phyloP scores from a whole-genome alignment of 1,140 invertebrate genomes.

The Eupristina koningsbergeri region DNA sequence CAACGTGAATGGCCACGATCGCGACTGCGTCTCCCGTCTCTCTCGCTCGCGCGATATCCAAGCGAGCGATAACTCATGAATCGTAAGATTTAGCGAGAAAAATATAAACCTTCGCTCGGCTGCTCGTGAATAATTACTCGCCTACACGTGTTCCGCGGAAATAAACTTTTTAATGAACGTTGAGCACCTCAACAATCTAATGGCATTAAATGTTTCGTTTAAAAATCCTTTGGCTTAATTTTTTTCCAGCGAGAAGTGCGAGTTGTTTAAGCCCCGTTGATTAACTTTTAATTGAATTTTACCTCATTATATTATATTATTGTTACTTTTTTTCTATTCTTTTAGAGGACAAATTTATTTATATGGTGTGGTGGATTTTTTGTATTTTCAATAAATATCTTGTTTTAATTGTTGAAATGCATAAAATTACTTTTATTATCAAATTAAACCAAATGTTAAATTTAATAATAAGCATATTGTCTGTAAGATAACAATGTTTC shows the following conservation, averaged over 20 bases:
- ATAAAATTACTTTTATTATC: too few species aligned
- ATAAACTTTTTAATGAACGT: neutral
- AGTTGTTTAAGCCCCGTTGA: neutral
- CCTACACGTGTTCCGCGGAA: neutral
- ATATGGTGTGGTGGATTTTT: too few species aligned
- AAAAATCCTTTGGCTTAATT: neutral
- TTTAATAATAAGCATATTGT: too few species aligned
- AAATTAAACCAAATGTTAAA: too few species aligned
- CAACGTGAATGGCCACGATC: conserved; percentile 6
- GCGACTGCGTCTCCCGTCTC: neutral
- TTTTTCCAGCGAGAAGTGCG: neutral
- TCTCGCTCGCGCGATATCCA: neutral
- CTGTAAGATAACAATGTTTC: too few species aligned
- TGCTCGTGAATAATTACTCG: neutral
- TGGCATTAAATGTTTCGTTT: conserved; percentile 1
- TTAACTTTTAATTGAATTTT: neutral
- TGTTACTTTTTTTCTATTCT: too few species aligned
- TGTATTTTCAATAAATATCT: too few species aligned
- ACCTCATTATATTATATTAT: neutral
- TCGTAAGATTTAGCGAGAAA: conserved; percentile 2
- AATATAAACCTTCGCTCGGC: neutral
- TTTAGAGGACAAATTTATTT: too few species aligned
- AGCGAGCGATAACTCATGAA: too few species aligned
- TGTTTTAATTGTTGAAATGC: too few species aligned
- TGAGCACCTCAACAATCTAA: neutral